phyloP scores from a whole-genome alignment of 2,113 vertebrate genomes.

The Galemys pyrenaicus region DNA sequence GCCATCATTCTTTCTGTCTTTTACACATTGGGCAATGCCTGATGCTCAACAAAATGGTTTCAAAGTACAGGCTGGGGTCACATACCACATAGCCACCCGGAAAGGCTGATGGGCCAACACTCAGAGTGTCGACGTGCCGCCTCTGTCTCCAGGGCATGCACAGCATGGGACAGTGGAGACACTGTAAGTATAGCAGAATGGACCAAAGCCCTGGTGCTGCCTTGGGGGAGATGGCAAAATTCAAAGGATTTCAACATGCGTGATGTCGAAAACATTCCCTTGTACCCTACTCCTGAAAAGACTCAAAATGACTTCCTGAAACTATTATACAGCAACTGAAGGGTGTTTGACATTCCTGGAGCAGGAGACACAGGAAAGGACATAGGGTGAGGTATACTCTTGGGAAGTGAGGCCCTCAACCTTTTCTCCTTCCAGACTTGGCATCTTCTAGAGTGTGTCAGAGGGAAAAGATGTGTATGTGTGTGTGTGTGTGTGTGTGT shows the following conservation, averaged over 20 bases:
- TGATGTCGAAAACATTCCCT: slow-evolving; percentile 40
- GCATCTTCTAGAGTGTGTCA: not conserved
- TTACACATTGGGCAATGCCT: slow-evolving; percentile 62
- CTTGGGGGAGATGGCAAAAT: not conserved
- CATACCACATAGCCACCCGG: not conserved
- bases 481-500: not conserved
- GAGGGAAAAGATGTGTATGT: not conserved
- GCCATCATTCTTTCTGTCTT: slow-evolving; percentile 25
- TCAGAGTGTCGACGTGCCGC: slow-evolving; percentile 24
- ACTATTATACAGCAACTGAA: not conserved
- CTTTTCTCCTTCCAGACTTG: not conserved
- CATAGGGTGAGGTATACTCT: not conserved
- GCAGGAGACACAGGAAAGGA: not conserved
- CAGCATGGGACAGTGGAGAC: slow-evolving; percentile 37
- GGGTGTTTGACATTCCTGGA: not conserved
- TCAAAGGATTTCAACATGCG: slow-evolving; percentile 60
- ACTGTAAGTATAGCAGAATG: not conserved
- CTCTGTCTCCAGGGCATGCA: slow-evolving; percentile 24
- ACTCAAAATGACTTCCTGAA: slow-evolving; percentile 51
- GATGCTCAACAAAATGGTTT: slow-evolving; percentile 60
- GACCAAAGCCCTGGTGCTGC: not conserved
- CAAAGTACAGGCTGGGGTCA: slow-evolving; percentile 45
- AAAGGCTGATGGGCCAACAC: slow-evolving; percentile 61
- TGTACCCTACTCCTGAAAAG: slow-evolving; percentile 55
- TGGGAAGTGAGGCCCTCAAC: not conserved